phyloP scores from a whole-genome alignment of 2,113 vertebrate species.

The Xerus inauris region DNA sequence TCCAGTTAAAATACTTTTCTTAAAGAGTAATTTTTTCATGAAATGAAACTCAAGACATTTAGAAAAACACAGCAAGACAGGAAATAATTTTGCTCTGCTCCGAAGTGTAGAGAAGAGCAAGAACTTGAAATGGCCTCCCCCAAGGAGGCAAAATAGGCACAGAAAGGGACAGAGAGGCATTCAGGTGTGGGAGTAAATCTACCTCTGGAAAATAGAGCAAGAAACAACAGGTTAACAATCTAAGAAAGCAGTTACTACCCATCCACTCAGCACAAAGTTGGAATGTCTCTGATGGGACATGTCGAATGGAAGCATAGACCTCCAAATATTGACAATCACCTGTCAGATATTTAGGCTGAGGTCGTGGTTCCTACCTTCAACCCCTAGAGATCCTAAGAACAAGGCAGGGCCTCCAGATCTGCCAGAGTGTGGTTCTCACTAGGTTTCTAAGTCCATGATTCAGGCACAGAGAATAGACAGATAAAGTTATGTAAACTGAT shows the following conservation, averaged over 20 bases:
- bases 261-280: not conserved
- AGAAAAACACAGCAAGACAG: not conserved
- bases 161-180: not conserved
- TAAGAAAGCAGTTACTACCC: not conserved
- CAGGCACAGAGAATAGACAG: not conserved
- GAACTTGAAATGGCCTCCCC: not conserved
- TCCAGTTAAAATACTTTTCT: not conserved
- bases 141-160: not conserved
- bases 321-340: not conserved
- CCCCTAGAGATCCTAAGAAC: not conserved
- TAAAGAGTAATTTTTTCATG: not conserved
- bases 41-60: not conserved
- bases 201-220: not conserved
- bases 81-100: slow-evolving; percentile 21
- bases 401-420: not conserved
- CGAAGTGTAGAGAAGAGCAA: not conserved
- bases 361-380: not conserved
- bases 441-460: slow-evolving; percentile 11
- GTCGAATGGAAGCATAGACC: not conserved
- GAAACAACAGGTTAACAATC: not conserved
- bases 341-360: not conserved
- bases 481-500: not conserved
- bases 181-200: not conserved
- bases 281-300: not conserved
- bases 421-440: not conserved